These are phyloP conservation scores for Cyprichromis sp. DNA, from an alignment of 2,113 vertebrate genomes.

Conservation along the genomic window DNA sequence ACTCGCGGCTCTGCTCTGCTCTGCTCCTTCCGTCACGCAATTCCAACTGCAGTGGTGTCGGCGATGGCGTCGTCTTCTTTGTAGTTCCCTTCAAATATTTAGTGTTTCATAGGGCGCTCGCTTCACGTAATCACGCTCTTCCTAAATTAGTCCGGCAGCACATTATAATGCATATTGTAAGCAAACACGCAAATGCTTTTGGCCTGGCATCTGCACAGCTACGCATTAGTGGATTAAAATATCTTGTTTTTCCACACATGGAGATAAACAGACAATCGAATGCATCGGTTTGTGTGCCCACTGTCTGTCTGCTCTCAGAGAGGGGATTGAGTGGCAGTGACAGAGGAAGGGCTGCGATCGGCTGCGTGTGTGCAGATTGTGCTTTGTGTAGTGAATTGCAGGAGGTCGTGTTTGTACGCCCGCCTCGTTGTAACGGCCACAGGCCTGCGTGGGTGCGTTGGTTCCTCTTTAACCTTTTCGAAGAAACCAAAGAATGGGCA, in stretches of 20 bases:
- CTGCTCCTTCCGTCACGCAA: constrained; percentile 7
- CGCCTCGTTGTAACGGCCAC: neutral
- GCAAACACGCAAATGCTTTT: neutral
- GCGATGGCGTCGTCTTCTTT: constrained; percentile 2
- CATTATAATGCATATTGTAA: neutral
- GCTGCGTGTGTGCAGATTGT: constrained; percentile 2
- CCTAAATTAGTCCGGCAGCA: neutral
- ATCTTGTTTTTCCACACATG: neutral
- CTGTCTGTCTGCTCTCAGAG: constrained; percentile 3
- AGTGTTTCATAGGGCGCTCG: neutral
- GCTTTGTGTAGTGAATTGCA: neutral
- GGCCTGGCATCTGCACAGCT: neutral
- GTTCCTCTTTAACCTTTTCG: neutral
- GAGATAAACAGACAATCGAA: neutral
- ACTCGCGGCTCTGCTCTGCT: neutral
- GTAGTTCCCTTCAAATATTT: constrained; percentile 42
- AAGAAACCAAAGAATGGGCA: neutral
- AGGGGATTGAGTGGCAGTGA: constrained; percentile 4
- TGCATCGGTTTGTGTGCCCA: neutral
- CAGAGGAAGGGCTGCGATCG: constrained; percentile 21
- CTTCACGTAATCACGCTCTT: neutral
- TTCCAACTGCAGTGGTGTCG: neutral
- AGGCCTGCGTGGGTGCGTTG: neutral
- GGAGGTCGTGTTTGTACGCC: constrained; percentile 12
- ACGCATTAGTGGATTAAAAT: neutral